Evolutionary conservation across 1,140 invertebrate species (phyloP).

Genomic region (Doryteuthis pealeii): DNA sequence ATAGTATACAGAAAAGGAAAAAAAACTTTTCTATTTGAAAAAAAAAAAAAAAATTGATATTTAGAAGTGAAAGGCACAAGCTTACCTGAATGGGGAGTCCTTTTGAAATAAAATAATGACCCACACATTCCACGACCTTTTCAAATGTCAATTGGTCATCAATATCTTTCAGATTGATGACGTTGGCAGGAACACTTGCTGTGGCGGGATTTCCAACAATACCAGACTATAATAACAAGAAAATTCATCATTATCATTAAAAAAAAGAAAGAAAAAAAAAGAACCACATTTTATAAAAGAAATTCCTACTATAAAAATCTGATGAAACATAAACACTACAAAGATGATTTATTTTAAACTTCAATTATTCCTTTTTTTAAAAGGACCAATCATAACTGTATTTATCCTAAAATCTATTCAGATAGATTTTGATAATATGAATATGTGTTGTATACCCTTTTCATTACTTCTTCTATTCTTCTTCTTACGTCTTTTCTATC

Average conservation of each 20-base stretch:
- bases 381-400: background rate
- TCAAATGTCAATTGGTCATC: constrained; percentile 72
- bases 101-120: constrained; percentile 69
- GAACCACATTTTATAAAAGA: background rate
- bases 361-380: background rate
- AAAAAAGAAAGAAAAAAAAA: constrained; percentile 19
- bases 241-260: constrained; percentile 27
- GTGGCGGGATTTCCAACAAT: constrained; percentile 78
- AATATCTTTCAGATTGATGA: constrained; percentile 76
- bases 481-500: too few species aligned
- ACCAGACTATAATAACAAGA: constrained; percentile 59
- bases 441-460: too few species aligned
- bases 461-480: too few species aligned
- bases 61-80: too few species aligned
- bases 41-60: too few species aligned
- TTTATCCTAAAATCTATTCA: too few species aligned
- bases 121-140: constrained; percentile 53
- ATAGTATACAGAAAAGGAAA: too few species aligned
- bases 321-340: background rate
- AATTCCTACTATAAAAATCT: background rate
- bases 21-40: too few species aligned
- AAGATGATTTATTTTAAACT: too few species aligned
- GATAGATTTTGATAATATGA: too few species aligned
- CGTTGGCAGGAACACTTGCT: constrained; percentile 71
- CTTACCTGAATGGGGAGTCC: constrained; percentile 66